These are phyloP conservation scores for Artibeus jamaicensis DNA, from an alignment of 2,797 vertebrate species.

Conservation along the genomic window DNA sequence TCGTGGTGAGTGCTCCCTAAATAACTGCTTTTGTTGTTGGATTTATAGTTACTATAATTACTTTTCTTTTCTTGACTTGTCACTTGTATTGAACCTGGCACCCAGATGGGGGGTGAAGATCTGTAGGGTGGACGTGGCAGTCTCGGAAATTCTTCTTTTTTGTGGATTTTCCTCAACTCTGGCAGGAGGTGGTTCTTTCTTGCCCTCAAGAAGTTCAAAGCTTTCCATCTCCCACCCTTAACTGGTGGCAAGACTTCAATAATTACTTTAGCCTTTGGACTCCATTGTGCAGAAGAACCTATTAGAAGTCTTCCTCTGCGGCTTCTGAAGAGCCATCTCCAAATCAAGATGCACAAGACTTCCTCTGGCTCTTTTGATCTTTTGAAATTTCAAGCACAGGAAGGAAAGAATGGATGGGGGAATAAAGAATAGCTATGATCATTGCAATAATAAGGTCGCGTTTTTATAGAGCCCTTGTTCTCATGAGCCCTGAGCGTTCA, in stretches of 20 bases:
- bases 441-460: neutral
- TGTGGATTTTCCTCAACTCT: neutral
- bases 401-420: conserved; percentile 69
- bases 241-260: conserved; percentile 68
- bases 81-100: conserved; percentile 22
- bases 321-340: conserved; percentile 63
- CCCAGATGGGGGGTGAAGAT: neutral
- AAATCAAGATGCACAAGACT: conserved; percentile 67
- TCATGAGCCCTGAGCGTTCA: neutral
- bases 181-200: conserved; percentile 15
- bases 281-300: conserved; percentile 56
- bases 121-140: conserved; percentile 22
- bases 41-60: conserved; percentile 53
- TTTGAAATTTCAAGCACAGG: conserved; percentile 67
- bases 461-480: conserved; percentile 41
- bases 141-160: conserved; percentile 42
- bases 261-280: conserved; percentile 26
- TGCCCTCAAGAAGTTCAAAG: conserved; percentile 66
- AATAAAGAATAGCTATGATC: conserved; percentile 45
- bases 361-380: conserved; percentile 69
- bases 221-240: conserved; percentile 48
- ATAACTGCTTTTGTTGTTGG: conserved; percentile 56
- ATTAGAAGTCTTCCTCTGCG: conserved; percentile 59
- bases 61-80: conserved; percentile 51
- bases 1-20: conserved; percentile 41